Evolutionary conservation across 2,797 vertebrate genomes (phyloP), one percentile per base, ranked within the genome.

Genomic region (Tauraco hartlaubi): DNA sequence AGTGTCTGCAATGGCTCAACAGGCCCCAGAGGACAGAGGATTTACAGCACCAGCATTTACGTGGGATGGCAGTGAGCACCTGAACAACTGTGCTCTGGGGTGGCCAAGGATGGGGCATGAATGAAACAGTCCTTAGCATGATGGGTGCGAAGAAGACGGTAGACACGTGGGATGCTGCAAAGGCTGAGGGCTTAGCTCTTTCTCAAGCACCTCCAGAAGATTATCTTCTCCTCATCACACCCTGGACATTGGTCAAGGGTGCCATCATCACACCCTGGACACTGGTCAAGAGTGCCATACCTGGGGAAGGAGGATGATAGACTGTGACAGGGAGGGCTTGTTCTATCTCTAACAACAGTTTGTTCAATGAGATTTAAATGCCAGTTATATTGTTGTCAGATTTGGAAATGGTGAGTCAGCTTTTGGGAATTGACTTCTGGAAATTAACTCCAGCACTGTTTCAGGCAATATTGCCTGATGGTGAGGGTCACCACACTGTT

Each of bases 341-440:
- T 46, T 78, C 52, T 3, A 15, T 48, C 22, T 76, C 76, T 54
- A 33, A 52, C 23, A 64, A 49, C 0, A 2, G 14, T 66, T 76
- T 86, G n/a, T 75, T 80, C 55, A 58, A 26, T 83, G n/a, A 48
- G 49, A 85, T 37, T 92, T 88, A 81, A 90, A 79, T 52, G 39
- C 17, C 68, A 74, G 44, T 23, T 28, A 54, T 91, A 58, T 33
- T 81, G 58, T 21, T 84, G 58, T 52, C 61, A 76, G 55, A 73
- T 82, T 85, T 75, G 82, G 81, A 90, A 93, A 59, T 8, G 17
- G 26, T 37, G 62, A 89, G 37, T 68, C 61, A 95, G 51, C 51
- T 72, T 61, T 86, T 66, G 62, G 71, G 41, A 90, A 88, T 2
- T 54, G 72, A 73, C 31, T 88, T 54, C 39, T 75, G 64, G 46